Evolutionary conservation across 2,113 vertebrate genomes (phyloP), one percentile per base, ranked within the genome.

Genomic region (Callipepla squamata): DNA sequence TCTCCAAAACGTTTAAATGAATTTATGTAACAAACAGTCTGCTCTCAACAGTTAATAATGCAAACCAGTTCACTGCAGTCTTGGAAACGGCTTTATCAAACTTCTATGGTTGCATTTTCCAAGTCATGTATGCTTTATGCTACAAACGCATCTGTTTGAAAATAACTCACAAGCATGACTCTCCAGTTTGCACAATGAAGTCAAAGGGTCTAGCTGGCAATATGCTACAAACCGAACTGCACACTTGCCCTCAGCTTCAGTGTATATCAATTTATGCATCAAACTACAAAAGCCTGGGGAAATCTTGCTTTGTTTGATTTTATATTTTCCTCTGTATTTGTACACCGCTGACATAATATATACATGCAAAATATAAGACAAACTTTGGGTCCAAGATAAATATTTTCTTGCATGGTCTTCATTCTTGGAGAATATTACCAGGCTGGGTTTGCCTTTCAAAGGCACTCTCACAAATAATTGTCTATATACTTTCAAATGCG

Each of bases 141-240:
- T 72, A 51, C 21, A 36, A 80, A 69, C n/a, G 65, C n/a, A 89
- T 95, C 80, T 90, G 77, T 48, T 87, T 48, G 67, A 81, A 85
- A 92, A 92, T 76, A 94, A 84, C 58, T 87, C 40, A 73, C 62
- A 36, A 81, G 75, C 48, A 62, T 15, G 36, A 81, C 81, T 92
- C 40, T 84, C 88, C 84, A 89, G 81, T 18, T 40, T 55, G 74
- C 40, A 61, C 58, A 90, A 61, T 62, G 61, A 90, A 93, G 80
- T 80, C 84, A 84, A 81, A 68, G 62, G 62, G 58, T 87, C 48
- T 81, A 68, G 36, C 26, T 73, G 48, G n/a, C 66, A 86, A 73
- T 84, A 84, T 69, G 88, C 36, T 92, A 76, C 72, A 38, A 84
- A 68, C 6, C 34, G 44, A 89, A 76, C 30, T 28, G 83, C 61